phyloP scores from a whole-genome alignment of 1,140 invertebrate species.

The Andricus grossulariae region DNA sequence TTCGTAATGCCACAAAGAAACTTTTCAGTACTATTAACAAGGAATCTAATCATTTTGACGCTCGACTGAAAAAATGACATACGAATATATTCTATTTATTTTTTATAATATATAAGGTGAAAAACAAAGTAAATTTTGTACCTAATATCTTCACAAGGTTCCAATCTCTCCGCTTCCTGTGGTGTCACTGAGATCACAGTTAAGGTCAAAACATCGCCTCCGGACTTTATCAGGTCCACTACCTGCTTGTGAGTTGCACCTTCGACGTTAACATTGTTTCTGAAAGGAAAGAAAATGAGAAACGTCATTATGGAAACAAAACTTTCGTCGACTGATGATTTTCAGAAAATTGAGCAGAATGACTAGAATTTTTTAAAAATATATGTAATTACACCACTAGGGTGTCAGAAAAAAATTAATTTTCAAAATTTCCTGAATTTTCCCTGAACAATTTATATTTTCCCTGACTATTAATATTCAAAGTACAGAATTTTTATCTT shows the following conservation, averaged over 20 bases:
- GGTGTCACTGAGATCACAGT: slow-evolving; percentile 97
- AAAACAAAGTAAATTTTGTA: slow-evolving; percentile 42
- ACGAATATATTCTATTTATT: no score
- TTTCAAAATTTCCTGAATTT: no score
- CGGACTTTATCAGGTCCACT: slow-evolving; percentile 98
- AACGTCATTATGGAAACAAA: not conserved
- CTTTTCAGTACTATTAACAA: no score
- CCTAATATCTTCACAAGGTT: slow-evolving; percentile 73
- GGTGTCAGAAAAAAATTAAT: no score
- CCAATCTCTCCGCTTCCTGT: slow-evolving; percentile 80
- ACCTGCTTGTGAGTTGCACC: slow-evolving; percentile 99
- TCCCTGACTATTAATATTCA: no score
- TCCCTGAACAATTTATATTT: no score
- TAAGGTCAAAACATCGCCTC: slow-evolving; percentile 95
- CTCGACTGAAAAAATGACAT: no score
- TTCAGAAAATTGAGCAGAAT: not conserved
- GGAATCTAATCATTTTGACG: no score
- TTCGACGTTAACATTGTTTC: slow-evolving; percentile 98
- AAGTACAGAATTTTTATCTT: no score
- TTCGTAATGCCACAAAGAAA: no score
- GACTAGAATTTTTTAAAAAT: not conserved
- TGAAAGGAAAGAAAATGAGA: slow-evolving; percentile 77
- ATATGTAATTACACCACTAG: no score
- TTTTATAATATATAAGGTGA: not conserved
- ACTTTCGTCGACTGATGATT: not conserved